Conservation (phyloP, 2,888 invertebrate genomes). For the Cordylochernes scorpioides region DNA sequence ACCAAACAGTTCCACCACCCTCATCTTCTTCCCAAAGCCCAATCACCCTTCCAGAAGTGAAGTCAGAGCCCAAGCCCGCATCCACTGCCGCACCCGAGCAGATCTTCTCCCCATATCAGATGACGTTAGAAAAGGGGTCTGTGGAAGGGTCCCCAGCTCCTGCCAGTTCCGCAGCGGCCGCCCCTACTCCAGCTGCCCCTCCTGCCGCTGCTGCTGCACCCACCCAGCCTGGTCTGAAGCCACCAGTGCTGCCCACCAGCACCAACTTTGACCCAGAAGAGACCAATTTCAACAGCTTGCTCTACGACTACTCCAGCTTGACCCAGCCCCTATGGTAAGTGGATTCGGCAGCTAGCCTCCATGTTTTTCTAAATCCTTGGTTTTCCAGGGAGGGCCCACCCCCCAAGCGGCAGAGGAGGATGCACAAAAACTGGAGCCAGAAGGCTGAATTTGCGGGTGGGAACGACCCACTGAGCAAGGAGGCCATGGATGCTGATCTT, state of each 20-base stretch:
- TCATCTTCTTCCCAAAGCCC: conserved; percentile 2
- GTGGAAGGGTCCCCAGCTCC: no score
- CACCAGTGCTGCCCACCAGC: conserved; percentile 47
- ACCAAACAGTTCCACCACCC: conserved; percentile 3
- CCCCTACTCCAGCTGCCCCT: conserved; percentile 3
- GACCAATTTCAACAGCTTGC: conserved; percentile 41
- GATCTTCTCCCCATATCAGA: no score
- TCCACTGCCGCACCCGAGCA: no score
- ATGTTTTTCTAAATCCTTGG: not conserved
- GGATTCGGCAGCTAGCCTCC: no score
- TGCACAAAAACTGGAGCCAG: not conserved
- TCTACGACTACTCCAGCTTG: conserved; percentile 64
- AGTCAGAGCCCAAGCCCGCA: no score
- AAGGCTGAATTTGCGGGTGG: not conserved
- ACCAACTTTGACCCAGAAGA: conserved; percentile 52
- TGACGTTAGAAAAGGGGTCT: no score
- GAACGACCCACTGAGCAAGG: no score
- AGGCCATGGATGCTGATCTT: no score
- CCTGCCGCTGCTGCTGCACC: conserved; percentile 3
- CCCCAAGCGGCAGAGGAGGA: not conserved
- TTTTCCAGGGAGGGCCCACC: not conserved
- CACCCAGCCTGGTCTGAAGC: conserved; percentile 28
- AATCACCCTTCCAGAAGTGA: no score
- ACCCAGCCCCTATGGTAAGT: conserved; percentile 42
- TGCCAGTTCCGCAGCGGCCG: no score